Conservation (phyloP, 2,888 invertebrate genomes). For the Agonopterix arenella region DNA sequence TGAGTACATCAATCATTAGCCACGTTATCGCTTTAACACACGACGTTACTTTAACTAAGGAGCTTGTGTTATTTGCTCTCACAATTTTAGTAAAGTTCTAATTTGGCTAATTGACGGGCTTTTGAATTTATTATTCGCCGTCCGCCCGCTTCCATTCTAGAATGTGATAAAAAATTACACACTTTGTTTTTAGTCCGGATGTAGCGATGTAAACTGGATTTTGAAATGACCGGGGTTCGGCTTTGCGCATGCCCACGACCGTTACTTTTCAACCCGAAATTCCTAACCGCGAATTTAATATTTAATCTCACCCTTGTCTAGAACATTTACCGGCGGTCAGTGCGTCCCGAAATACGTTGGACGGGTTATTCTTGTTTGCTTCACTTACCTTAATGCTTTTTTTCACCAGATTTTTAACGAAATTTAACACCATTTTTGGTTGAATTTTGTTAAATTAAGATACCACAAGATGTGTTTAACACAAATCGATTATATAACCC, state of each 20-base stretch:
- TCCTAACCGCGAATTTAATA: constrained; percentile 74
- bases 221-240: constrained; percentile 41
- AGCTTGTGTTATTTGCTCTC: constrained; percentile 39
- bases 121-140: constrained; percentile 16
- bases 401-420: neutral
- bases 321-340: constrained; percentile 64
- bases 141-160: constrained; percentile 29
- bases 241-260: constrained; percentile 48
- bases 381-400: constrained; percentile 10
- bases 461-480: too few relatives aligned
- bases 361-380: constrained; percentile 14
- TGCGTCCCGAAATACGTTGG: constrained; percentile 53
- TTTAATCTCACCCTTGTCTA: constrained; percentile 75
- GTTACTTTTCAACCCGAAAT: constrained; percentile 70
- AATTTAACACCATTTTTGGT: too few relatives aligned
- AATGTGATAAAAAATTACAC: constrained; percentile 55
- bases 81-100: constrained; percentile 5
- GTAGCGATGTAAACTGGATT: constrained; percentile 54
- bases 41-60: constrained; percentile 41
- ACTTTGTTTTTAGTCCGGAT: constrained; percentile 55
- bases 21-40: constrained; percentile 60
- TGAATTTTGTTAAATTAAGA: too few relatives aligned
- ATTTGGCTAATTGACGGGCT: constrained; percentile 9
- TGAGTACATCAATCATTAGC: constrained; percentile 72
- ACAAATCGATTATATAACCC: too few relatives aligned